Conservation (phyloP, 2,113 vertebrate genomes). For the Erythrocebus patas region DNA sequence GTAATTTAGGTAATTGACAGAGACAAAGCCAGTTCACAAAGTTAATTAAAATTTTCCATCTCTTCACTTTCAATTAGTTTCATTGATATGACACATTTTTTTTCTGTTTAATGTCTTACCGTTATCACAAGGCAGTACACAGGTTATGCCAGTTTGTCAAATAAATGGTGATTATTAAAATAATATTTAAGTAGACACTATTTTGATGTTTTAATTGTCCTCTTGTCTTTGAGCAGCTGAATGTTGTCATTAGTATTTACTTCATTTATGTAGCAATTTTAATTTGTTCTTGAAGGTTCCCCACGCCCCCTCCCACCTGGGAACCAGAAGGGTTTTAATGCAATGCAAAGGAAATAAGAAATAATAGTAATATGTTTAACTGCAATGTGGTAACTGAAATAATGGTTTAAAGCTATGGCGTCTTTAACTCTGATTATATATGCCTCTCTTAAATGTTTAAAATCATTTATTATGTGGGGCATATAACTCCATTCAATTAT, state of each 20-base stretch:
- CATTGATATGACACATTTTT: conserved; percentile 80
- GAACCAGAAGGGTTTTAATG: background rate
- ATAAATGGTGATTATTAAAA: conserved; percentile 77
- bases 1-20: conserved; percentile 85
- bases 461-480: conserved; percentile 49
- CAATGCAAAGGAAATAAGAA: conserved; percentile 45
- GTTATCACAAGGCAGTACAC: conserved; percentile 72
- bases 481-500: background rate
- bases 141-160: conserved; percentile 66
- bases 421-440: conserved; percentile 27
- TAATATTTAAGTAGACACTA: conserved; percentile 64
- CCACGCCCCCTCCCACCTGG: background rate
- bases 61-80: conserved; percentile 85
- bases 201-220: conserved; percentile 76
- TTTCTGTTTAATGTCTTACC: conserved; percentile 77
- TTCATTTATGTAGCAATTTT: conserved; percentile 67
- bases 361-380: background rate
- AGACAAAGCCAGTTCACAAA: conserved; percentile 85
- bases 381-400: conserved; percentile 38
- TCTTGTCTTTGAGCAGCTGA: conserved; percentile 72
- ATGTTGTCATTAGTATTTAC: conserved; percentile 76
- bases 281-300: conserved; percentile 56
- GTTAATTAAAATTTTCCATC: conserved; percentile 89
- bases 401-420: conserved; percentile 14
- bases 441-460: conserved; percentile 39